These are phyloP conservation scores for Cybosia mesomella DNA, from an alignment of 2,888 invertebrate genomes.

Conservation along the genomic window DNA sequence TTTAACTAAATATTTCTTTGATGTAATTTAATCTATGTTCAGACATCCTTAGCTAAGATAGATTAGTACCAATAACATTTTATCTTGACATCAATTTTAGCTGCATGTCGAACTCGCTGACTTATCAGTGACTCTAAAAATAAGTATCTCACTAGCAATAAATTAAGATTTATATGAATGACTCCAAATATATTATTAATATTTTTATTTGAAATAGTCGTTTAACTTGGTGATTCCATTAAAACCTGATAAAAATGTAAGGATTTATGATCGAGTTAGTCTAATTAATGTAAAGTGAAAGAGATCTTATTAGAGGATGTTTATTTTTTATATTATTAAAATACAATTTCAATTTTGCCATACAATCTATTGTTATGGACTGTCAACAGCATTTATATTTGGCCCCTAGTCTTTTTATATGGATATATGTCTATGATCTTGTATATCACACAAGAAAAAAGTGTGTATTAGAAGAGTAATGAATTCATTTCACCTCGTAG, in stretches of 20 bases:
- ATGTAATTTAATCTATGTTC: not conserved
- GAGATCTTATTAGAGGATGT: not conserved
- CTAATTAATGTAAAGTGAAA: not conserved
- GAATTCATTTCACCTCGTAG: not conserved
- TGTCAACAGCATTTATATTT: not conserved
- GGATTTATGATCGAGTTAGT: not conserved
- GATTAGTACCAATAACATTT: not conserved
- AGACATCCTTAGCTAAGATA: not conserved
- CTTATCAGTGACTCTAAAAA: not conserved
- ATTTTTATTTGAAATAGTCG: not conserved
- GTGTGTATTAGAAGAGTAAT: not conserved
- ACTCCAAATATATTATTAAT: not conserved
- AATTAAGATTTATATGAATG: not conserved
- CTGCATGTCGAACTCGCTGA: not conserved
- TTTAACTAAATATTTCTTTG: not conserved
- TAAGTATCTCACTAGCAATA: slow-evolving; percentile 10
- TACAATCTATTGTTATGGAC: not conserved
- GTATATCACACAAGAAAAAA: not conserved
- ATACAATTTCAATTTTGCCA: not conserved
- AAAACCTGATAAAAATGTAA: not conserved
- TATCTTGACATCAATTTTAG: not conserved
- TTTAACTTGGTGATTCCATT: not conserved
- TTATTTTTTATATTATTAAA: not conserved
- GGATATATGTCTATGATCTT: not conserved
- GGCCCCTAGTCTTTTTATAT: not conserved